Conservation (phyloP, 2,113 vertebrate species). For the Alectura lathami region DNA sequence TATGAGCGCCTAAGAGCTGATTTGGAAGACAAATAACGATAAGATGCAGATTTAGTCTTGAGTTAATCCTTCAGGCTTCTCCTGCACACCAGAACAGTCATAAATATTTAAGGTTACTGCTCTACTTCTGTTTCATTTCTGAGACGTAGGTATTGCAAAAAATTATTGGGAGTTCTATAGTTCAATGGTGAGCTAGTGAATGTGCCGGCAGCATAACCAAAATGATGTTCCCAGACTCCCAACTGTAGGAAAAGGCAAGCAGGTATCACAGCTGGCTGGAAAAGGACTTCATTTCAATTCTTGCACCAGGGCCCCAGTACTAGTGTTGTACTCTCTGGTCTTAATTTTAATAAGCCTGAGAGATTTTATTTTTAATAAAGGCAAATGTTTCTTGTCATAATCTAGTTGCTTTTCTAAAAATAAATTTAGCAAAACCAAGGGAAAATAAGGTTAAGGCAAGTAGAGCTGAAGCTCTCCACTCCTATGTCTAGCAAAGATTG, state of each 20-base stretch:
- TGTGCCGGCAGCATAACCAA: not conserved
- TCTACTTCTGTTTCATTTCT: not conserved
- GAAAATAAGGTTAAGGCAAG: not conserved
- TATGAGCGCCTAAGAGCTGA: too few relatives aligned
- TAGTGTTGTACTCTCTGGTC: not conserved
- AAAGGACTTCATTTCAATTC: not conserved
- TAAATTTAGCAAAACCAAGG: not conserved
- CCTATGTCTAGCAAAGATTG: not conserved
- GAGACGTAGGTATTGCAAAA: not conserved
- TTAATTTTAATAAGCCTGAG: not conserved
- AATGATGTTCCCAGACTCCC: not conserved
- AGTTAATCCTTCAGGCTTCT: not conserved
- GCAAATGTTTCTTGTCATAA: not conserved
- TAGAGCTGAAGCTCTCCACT: not conserved
- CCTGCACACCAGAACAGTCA: not conserved
- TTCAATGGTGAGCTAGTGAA: not conserved
- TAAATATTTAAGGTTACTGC: not conserved
- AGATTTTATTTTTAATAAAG: not conserved
- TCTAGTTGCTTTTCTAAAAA: not conserved
- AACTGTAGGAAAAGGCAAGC: not conserved
- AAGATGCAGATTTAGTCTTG: not conserved
- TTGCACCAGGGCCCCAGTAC: not conserved
- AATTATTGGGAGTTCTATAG: not conserved
- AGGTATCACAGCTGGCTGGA: rapidly evolving
- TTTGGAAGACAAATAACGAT: too few relatives aligned